Conservation (phyloP, 2,797 vertebrate genomes). For the Myotis pilosus region DNA sequence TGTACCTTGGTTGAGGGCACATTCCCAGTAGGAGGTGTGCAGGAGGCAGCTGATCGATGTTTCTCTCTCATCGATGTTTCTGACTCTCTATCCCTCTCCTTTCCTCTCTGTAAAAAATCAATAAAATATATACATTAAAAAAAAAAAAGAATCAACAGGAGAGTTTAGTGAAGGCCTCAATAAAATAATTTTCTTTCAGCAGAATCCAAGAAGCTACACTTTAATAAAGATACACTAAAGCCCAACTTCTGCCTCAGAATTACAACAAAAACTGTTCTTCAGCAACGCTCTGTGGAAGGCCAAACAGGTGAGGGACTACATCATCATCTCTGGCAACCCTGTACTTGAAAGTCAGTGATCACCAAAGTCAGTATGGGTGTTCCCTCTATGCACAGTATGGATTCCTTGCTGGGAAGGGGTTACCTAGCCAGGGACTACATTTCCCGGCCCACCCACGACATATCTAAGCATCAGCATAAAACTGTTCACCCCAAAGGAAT, state of each 20-base stretch:
- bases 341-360: not conserved
- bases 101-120: too few species aligned
- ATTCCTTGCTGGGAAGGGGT: not conserved
- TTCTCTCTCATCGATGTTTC: too few species aligned
- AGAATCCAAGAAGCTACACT: not conserved
- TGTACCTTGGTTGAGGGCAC: too few species aligned
- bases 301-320: not conserved
- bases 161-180: not conserved
- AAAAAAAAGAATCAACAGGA: not conserved
- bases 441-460: not conserved
- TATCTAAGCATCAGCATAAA: not conserved
- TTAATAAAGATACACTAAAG: conserved; percentile 13
- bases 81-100: too few species aligned
- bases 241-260: not conserved
- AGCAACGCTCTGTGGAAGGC: not conserved
- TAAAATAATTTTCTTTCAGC: not conserved
- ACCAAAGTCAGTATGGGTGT: too few species aligned
- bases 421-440: not conserved
- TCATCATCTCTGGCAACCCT: not conserved
- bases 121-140: too few species aligned
- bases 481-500: not conserved
- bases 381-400: not conserved
- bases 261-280: not conserved
- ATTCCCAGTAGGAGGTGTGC: too few species aligned
- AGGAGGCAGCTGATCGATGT: too few species aligned